Conservation (phyloP, 2,113 vertebrate species). For the Cranoglanis bouderius region DNA sequence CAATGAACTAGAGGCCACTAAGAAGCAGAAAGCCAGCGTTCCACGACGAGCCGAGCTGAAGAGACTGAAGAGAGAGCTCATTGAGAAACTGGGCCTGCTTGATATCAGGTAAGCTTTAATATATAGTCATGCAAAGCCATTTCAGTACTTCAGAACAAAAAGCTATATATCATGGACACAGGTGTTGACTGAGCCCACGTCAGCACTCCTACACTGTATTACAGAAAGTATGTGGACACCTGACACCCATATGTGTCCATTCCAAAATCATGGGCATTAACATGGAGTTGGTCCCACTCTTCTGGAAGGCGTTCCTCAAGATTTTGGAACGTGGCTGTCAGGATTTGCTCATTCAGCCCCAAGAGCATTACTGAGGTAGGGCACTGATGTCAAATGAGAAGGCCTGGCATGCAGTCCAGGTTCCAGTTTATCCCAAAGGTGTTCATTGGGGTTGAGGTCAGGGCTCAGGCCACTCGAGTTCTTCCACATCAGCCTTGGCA, state of each 20-base stretch:
- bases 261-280: not conserved
- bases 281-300: not conserved
- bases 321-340: no score
- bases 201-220: not conserved
- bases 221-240: not conserved
- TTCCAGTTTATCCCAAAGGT: not conserved
- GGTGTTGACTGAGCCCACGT: not conserved
- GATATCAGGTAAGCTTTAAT: constrained; percentile 82
- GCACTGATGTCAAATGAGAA: not conserved
- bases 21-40: constrained; percentile 83
- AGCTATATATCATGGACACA: not conserved
- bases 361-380: not conserved
- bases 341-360: no score
- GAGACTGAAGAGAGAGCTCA: constrained; percentile 84
- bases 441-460: not conserved
- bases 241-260: not conserved
- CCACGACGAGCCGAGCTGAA: constrained; percentile 84
- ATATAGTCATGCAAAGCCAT: not conserved
- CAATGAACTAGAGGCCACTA: constrained; percentile 78
- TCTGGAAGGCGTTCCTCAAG: not conserved
- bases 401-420: not conserved
- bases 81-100: constrained; percentile 76
- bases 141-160: not conserved
- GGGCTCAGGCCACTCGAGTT: not conserved
- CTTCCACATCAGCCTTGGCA: not conserved